Conservation (phyloP, 2,888 invertebrate species). For the Melinopterus prodromus region DNA sequence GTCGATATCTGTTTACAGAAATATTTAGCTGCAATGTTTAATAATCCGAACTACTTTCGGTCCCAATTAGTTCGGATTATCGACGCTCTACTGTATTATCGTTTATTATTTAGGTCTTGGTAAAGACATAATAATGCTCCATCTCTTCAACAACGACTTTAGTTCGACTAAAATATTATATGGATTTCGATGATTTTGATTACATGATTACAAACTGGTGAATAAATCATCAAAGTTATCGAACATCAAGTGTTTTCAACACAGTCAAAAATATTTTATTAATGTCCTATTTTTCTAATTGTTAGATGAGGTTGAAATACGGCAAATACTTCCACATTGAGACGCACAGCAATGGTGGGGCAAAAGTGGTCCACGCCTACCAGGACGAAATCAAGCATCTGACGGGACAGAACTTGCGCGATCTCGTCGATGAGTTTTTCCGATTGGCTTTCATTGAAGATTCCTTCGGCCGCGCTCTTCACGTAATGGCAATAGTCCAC, state of each 20-base stretch:
- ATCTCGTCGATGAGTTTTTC: constrained; percentile 88
- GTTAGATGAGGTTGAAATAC: constrained; percentile 63
- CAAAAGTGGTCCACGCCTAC: constrained; percentile 88
- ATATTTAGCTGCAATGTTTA: no score
- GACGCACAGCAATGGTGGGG: constrained; percentile 94
- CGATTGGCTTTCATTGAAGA: constrained; percentile 88
- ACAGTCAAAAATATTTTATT: not conserved
- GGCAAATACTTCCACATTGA: constrained; percentile 84
- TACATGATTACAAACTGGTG: no score
- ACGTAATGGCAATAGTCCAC: constrained; percentile 96
- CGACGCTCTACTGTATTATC: no score
- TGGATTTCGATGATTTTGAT: no score
- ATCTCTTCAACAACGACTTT: no score
- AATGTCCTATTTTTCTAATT: constrained; percentile 11
- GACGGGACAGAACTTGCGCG: constrained; percentile 73
- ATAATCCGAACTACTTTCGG: no score
- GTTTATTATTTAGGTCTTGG: no score
- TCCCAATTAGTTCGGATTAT: no score
- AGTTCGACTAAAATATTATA: no score
- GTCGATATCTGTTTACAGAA: no score
- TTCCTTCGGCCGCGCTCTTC: constrained; percentile 84
- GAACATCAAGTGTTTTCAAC: not conserved
- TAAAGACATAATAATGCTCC: no score
- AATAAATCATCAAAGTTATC: not conserved
- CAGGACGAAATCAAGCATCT: constrained; percentile 88